Base-by-base conservation (phyloP, 1,140 invertebrate genomes). In the Chelonus insularis region DNA sequence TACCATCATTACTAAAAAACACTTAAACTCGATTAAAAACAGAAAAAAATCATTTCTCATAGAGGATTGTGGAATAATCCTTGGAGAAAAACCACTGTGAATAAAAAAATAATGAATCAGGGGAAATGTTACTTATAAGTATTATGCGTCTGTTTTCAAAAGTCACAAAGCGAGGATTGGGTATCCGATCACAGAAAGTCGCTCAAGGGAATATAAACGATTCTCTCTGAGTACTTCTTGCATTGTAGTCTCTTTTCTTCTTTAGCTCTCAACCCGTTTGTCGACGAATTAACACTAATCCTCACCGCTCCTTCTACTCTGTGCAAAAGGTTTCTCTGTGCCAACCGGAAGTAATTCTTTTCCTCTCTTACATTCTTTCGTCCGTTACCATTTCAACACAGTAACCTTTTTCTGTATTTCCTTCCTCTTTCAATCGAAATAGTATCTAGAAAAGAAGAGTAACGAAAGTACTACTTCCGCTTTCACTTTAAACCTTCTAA, bases 201-300 rank as follows among this genome's bases (percentile, higher is more conserved):
- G 39, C 57, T 32, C 43, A 21, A 41, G 47, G 16, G 32, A 50
- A 47, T 48, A 59, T 29, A 59, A 23, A 45, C 32, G 25, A 48
- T 59, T 29, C 32, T 50, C 57, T 59, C 29, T 25, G 21, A 16
- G 25, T 16, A 23, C 34, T 32, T 48, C 34, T 60, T 47, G 32
- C n/a, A 51, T 60, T 41, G 29, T 25, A 60, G 34, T 51, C 29
- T 36, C 34, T 55, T 50, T 60, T 60, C 55, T 37, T 47, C 41
- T 32, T 45, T 50, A 25, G 56, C 45, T 57, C 45, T 62, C 54
- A 14, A 62, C 54, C 47, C 58, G 56, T 61, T 65, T 66, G 39
- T 56, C 66, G 60, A 62, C 63, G 72, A 71, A 73, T 73, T 72
- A 73, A 65, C 67, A 57, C 66, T 71, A 71, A 73, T 72, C 68